phyloP scores from a whole-genome alignment of 1,140 invertebrate species.

The Planococcus citri region DNA sequence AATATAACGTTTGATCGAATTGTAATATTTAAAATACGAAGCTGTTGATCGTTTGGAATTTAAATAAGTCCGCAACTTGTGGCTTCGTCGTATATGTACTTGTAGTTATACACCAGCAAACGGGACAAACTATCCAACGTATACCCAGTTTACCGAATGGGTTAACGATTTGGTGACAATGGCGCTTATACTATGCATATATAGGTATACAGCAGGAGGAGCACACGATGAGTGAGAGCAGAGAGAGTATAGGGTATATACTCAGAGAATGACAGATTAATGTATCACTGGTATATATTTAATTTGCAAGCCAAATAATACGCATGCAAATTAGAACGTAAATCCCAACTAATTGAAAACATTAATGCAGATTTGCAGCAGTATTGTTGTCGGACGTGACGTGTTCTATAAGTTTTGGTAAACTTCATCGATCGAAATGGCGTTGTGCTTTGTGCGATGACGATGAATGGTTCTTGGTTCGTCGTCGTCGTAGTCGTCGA shows the following conservation, averaged over 20 bases:
- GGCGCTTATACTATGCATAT: neutral
- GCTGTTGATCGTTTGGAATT: neutral
- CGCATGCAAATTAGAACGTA: conserved; percentile 2
- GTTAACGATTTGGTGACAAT: neutral
- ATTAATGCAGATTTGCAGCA: neutral
- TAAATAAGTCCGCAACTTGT: too few relatives aligned
- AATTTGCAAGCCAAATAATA: neutral
- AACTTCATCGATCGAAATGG: neutral
- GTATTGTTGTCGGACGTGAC: neutral
- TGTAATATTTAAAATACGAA: neutral
- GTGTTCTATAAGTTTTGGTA: neutral
- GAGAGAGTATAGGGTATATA: neutral
- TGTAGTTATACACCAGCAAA: too few relatives aligned
- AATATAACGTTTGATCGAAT: neutral
- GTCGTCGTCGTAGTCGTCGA: too few relatives aligned
- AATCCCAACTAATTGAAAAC: neutral
- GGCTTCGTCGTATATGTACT: too few relatives aligned
- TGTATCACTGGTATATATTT: neutral
- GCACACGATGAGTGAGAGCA: too few relatives aligned
- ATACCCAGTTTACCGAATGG: neutral
- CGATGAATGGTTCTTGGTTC: too few relatives aligned
- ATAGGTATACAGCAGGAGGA: too few relatives aligned
- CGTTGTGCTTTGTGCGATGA: too few relatives aligned
- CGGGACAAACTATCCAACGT: neutral
- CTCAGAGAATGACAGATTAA: neutral